phyloP scores from a whole-genome alignment of 2,888 invertebrate genomes.

The Hemaris fuciformis region DNA sequence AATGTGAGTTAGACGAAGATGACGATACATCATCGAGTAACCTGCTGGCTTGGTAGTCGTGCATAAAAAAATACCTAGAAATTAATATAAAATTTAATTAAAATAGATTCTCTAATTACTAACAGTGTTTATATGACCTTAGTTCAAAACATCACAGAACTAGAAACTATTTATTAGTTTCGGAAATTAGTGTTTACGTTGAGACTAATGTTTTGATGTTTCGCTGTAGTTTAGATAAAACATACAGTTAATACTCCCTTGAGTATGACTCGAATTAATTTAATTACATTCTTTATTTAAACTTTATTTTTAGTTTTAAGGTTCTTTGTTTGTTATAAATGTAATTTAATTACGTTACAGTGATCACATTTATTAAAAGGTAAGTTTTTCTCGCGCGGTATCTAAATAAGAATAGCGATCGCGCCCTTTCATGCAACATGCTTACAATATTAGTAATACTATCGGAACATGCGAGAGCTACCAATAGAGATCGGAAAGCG shows the following conservation, averaged over 20 bases:
- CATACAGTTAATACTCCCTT: not conserved
- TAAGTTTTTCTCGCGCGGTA: not conserved
- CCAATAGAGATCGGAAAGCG: slow-evolving; percentile 65
- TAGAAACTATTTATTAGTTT: slow-evolving; percentile 15
- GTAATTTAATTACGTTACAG: not conserved
- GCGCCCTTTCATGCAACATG: slow-evolving; percentile 51
- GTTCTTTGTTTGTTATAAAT: too few relatives aligned
- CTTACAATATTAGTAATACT: slow-evolving; percentile 59
- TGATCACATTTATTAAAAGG: not conserved
- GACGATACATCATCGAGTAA: not conserved
- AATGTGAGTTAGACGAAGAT: too few relatives aligned
- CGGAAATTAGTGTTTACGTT: slow-evolving; percentile 15
- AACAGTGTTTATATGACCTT: not conserved
- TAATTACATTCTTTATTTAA: too few relatives aligned
- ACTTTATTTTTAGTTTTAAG: too few relatives aligned
- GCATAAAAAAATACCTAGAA: not conserved
- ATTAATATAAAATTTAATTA: not conserved
- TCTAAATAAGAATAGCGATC: slow-evolving; percentile 13
- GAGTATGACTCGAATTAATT: too few relatives aligned
- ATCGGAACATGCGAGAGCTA: slow-evolving; percentile 47
- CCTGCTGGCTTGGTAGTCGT: not conserved
- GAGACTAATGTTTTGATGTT: slow-evolving; percentile 12
- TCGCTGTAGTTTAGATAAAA: not conserved
- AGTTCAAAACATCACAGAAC: slow-evolving; percentile 11
- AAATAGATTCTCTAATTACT: not conserved